A percentile compares a stretch with the other conserved stretches of the same genome.
Evolutionary conservation across 1,140 invertebrate species (phyloP).

Genomic region (Hyposmocoma kahamanoa): DNA sequence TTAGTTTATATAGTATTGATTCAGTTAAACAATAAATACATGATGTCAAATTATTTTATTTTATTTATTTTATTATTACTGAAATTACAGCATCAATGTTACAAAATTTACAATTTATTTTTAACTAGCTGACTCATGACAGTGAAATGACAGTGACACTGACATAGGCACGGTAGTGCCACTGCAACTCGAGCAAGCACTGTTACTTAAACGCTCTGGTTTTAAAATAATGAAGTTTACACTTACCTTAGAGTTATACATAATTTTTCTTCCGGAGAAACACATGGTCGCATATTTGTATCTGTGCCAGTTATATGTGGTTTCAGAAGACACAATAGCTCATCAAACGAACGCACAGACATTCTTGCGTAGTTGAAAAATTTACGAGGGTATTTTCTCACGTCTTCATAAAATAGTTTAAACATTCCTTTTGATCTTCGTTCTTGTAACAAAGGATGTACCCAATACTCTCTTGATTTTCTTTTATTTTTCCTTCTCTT

Average conservation of each 20-base stretch:
- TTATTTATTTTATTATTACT: too few species aligned
- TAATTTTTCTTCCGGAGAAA: constrained; percentile 11
- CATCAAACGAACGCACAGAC: constrained; percentile 16
- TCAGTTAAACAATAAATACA: too few species aligned
- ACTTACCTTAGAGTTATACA: constrained; percentile 9
- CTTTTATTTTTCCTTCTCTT: too few species aligned
- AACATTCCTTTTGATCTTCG: constrained; percentile 14
- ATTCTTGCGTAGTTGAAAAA: constrained; percentile 14
- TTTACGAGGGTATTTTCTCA: constrained; percentile 15
- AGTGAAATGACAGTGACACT: too few species aligned
- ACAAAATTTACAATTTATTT: too few species aligned
- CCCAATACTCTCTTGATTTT: constrained; percentile 21
- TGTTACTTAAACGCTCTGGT: constrained; percentile 2
- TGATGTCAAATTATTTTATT: too few species aligned
- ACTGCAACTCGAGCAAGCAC: too few species aligned
- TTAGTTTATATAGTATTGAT: too few species aligned
- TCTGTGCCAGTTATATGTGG: too few species aligned
- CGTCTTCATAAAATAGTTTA: constrained; percentile 19
- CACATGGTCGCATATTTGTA: constrained; percentile 12
- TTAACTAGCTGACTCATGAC: too few species aligned
- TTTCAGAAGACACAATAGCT: constrained; percentile 16
- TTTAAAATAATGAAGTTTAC: constrained; percentile 2
- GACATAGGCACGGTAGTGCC: too few species aligned
- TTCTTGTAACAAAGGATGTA: constrained; percentile 18
- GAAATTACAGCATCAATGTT: too few species aligned